Conservation (phyloP, 2,797 vertebrate species). For the Erpetoichthys calabaricus region DNA sequence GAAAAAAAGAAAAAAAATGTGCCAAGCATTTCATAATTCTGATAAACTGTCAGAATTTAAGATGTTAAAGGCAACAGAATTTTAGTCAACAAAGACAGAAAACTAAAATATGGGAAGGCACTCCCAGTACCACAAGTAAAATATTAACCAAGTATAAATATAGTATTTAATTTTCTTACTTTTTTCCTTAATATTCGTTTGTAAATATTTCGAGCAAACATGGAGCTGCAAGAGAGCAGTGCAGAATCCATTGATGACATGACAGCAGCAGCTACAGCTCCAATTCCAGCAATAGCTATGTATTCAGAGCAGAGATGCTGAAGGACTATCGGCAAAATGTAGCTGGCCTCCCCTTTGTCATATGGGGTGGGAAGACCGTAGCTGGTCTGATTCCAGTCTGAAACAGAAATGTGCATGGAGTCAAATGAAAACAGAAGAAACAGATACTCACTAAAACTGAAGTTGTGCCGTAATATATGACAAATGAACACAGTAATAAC, state of each 20-base stretch:
- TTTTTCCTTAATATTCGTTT: constrained; percentile 34
- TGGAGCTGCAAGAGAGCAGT: constrained; percentile 32
- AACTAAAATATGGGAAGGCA: no score
- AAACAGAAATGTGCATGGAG: constrained; percentile 5
- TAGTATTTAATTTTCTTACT: constrained; percentile 12
- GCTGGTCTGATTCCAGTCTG: constrained; percentile 42
- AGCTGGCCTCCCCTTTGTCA: constrained; percentile 21
- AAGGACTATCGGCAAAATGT: constrained; percentile 35
- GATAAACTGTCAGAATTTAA: no score
- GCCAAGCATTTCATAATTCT: no score
- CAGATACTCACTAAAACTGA: no score
- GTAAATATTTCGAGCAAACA: constrained; percentile 39
- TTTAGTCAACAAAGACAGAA: no score
- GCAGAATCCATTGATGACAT: constrained; percentile 45
- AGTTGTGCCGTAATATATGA: no score
- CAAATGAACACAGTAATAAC: no score
- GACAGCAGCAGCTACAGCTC: constrained; percentile 30
- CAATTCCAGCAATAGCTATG: constrained; percentile 29
- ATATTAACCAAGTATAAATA: no score
- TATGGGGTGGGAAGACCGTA: constrained; percentile 27
- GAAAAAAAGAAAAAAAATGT: no score
- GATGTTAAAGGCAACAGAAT: no score
- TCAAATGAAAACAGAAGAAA: no score
- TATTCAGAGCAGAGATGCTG: constrained; percentile 30
- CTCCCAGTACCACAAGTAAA: no score